A percentile compares a stretch with the other conserved stretches of the same genome.
These are phyloP conservation scores for Gnathonemus longibarbis DNA, from an alignment of 2,113 vertebrate species.

Conservation along the genomic window DNA sequence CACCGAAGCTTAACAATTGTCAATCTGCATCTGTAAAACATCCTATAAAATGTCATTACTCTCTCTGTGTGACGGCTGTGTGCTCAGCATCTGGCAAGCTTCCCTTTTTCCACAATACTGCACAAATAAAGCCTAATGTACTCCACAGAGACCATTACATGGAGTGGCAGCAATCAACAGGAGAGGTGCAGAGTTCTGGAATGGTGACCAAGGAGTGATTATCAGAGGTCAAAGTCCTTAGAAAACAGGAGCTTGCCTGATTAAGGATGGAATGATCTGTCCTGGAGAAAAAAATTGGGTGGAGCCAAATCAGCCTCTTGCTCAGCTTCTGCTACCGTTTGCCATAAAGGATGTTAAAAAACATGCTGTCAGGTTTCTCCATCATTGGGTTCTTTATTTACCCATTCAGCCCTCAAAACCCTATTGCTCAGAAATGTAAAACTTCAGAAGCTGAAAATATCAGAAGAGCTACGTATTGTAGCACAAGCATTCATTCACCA, in stretches of 20 bases:
- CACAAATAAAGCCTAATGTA: conserved; percentile 11
- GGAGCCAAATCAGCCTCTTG: not conserved
- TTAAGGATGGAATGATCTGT: not conserved
- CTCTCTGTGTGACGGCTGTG: not conserved
- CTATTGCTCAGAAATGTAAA: not conserved
- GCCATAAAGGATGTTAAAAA: not conserved
- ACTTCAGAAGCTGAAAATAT: not conserved
- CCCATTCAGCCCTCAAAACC: not conserved
- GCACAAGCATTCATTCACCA: not conserved
- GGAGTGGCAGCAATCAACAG: not conserved
- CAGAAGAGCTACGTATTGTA: not conserved
- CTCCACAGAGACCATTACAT: not conserved
- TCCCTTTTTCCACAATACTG: not conserved
- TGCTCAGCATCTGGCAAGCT: not conserved
- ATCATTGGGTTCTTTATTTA: not conserved
- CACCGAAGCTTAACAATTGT: conserved; percentile 12
- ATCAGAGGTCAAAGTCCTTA: not conserved
- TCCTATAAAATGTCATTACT: conserved; percentile 14
- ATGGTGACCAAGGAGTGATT: not conserved
- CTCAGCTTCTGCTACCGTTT: not conserved
- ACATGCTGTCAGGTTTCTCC: not conserved
- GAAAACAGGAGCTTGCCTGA: not conserved
- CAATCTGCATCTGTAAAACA: conserved; percentile 19
- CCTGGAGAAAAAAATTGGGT: not conserved
- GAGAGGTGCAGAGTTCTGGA: not conserved